Evolutionary conservation across 2,888 invertebrate genomes (phyloP).

Genomic region (Leptinotarsa rubiginosa): DNA sequence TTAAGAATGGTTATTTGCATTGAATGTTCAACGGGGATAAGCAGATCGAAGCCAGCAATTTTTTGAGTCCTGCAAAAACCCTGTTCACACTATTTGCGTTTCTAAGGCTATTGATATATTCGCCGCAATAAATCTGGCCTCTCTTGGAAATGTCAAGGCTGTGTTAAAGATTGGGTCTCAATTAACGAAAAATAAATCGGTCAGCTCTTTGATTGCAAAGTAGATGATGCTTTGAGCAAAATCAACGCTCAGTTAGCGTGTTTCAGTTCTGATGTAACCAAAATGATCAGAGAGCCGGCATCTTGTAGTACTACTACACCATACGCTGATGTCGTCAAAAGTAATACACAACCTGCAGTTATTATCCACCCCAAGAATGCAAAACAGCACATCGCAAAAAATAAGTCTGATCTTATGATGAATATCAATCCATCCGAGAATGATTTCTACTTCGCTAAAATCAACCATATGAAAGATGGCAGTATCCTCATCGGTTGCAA

Average conservation of each 20-base stretch:
- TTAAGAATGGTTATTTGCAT: background rate
- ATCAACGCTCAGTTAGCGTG: slow-evolving; percentile 13
- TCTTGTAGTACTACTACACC: background rate
- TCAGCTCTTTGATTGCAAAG: background rate
- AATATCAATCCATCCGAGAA: slow-evolving; percentile 14
- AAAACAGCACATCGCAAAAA: slow-evolving; percentile 3
- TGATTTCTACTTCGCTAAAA: background rate
- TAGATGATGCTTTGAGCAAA: slow-evolving; percentile 12
- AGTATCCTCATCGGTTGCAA: slow-evolving; percentile 7
- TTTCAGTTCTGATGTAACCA: slow-evolving; percentile 8
- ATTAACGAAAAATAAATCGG: background rate
- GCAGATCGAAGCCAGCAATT: background rate
- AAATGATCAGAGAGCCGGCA: slow-evolving; percentile 9
- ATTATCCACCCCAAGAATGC: slow-evolving; percentile 1
- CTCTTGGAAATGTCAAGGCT: slow-evolving; percentile 14
- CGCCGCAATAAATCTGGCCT: slow-evolving; percentile 6
- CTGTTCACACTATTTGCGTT: too few species aligned
- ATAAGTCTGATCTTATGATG: slow-evolving; percentile 8
- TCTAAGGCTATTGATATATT: slow-evolving; percentile 16
- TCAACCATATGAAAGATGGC: slow-evolving; percentile 17
- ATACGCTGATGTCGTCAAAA: slow-evolving; percentile 7
- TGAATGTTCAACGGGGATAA: too few species aligned
- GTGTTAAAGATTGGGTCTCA: slow-evolving; percentile 13
- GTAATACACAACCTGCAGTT: slow-evolving; percentile 12
- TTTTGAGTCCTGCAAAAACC: background rate